A percentile compares a stretch with the other conserved stretches of the same genome.
phyloP scores from a whole-genome alignment of 64 coral and sea anemone genomes.

The Anthopleura sola region DNA sequence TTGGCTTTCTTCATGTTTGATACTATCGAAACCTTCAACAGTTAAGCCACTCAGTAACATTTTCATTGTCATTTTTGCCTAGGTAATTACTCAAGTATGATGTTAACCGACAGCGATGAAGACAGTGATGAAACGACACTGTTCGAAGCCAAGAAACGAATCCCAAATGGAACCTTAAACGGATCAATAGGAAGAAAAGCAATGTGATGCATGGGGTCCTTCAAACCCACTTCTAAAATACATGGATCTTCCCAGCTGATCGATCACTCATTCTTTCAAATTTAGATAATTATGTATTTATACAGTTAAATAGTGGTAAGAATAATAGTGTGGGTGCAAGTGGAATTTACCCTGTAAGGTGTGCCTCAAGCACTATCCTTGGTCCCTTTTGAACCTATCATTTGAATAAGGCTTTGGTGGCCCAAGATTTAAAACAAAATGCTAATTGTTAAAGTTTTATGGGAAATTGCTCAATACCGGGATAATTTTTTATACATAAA shows the following conservation, averaged over 20 bases:
- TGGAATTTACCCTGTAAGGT: not conserved
- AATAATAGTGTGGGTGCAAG: not conserved
- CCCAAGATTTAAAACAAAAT: not conserved
- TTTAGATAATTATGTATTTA: not conserved
- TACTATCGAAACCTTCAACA: too few species aligned
- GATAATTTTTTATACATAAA: not conserved
- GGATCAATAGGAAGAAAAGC: slow-evolving; percentile 68
- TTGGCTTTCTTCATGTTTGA: not conserved
- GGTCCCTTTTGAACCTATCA: not conserved
- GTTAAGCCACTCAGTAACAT: not conserved
- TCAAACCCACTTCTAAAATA: not conserved
- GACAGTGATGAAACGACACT: slow-evolving; percentile 79
- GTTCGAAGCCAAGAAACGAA: slow-evolving; percentile 80
- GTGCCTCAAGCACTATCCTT: not conserved
- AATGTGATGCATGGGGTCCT: not conserved
- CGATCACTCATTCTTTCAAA: not conserved
- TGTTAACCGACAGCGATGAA: slow-evolving; percentile 76
- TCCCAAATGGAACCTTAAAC: slow-evolving; percentile 73
- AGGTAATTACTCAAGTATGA: slow-evolving; percentile 86
- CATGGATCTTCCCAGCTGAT: not conserved
- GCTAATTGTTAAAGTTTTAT: not conserved
- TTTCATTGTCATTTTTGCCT: not conserved
- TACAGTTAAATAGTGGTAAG: not conserved
- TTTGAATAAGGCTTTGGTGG: not conserved
- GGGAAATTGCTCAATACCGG: not conserved